Conservation (phyloP, 1,140 invertebrate genomes). For the Sycophaga agraensis region DNA sequence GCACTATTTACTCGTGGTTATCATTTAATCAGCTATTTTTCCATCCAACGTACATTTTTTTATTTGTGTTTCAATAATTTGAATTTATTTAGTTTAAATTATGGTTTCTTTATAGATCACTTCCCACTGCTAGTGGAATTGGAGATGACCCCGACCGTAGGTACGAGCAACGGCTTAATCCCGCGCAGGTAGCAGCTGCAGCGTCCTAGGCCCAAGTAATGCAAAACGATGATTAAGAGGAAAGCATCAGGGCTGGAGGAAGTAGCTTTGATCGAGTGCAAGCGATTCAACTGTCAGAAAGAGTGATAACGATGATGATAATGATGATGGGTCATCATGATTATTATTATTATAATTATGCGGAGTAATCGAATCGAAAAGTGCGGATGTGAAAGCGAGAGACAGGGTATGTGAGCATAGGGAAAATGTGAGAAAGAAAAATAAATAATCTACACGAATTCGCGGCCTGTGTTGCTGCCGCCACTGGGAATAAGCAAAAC, state of each 20-base stretch:
- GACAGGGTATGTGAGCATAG: too few relatives aligned
- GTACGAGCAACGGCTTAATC: conserved; percentile 56
- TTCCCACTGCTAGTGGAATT: conserved; percentile 94
- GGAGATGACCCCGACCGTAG: conserved; percentile 74
- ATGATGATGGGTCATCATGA: too few relatives aligned
- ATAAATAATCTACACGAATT: neutral
- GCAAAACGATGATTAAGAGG: conserved; percentile 36
- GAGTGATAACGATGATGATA: conserved; percentile 12
- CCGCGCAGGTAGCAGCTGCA: conserved; percentile 57
- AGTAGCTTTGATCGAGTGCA: neutral
- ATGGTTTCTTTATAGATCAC: conserved; percentile 81
- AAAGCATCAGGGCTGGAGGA: conserved; percentile 33
- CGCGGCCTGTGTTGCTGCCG: neutral
- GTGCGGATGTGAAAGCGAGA: neutral
- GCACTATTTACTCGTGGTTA: too few relatives aligned
- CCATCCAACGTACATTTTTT: too few relatives aligned
- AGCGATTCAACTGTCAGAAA: conserved; percentile 11
- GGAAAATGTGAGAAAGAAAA: too few relatives aligned
- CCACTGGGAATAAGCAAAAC: neutral
- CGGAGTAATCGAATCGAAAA: neutral
- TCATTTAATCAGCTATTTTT: too few relatives aligned
- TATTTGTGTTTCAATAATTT: too few relatives aligned
- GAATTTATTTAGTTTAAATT: too few relatives aligned
- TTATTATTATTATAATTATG: too few relatives aligned
- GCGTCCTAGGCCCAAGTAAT: conserved; percentile 54